phyloP scores from a whole-genome alignment of 2,113 vertebrate genomes.

The Ornithorhynchus anatinus region DNA sequence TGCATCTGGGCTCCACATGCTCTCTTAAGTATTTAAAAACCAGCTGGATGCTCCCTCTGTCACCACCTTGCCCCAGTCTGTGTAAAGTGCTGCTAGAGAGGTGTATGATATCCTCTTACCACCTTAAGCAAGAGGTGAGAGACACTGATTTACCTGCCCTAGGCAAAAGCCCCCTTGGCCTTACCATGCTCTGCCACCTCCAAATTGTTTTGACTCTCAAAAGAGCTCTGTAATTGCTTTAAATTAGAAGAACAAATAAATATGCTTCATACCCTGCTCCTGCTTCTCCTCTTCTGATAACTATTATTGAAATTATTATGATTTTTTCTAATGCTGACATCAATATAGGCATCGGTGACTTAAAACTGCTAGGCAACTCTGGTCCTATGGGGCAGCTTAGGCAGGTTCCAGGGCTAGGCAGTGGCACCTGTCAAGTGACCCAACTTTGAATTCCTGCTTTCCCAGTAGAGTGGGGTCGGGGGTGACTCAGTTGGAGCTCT shows the following conservation, averaged over 20 bases:
- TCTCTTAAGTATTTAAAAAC: too few species aligned
- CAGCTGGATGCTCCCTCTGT: too few species aligned
- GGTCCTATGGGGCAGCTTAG: too few species aligned
- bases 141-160: not conserved
- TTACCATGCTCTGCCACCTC: not conserved
- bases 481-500: too few species aligned
- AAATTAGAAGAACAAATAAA: not conserved
- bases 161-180: not conserved
- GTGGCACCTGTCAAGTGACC: too few species aligned
- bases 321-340: not conserved
- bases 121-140: not conserved
- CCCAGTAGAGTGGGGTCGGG: too few species aligned
- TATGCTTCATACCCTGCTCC: not conserved
- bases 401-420: too few species aligned
- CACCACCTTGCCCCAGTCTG: not conserved
- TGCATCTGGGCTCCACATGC: not conserved
- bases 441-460: too few species aligned
- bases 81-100: not conserved
- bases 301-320: too few species aligned
- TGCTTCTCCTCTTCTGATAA: too few species aligned
- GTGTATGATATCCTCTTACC: not conserved
- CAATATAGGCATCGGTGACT: not conserved
- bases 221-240: not conserved
- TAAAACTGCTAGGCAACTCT: not conserved
- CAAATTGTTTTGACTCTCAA: not conserved